phyloP scores from a whole-genome alignment of 2,888 invertebrate species.

The Plebejus melissa region DNA sequence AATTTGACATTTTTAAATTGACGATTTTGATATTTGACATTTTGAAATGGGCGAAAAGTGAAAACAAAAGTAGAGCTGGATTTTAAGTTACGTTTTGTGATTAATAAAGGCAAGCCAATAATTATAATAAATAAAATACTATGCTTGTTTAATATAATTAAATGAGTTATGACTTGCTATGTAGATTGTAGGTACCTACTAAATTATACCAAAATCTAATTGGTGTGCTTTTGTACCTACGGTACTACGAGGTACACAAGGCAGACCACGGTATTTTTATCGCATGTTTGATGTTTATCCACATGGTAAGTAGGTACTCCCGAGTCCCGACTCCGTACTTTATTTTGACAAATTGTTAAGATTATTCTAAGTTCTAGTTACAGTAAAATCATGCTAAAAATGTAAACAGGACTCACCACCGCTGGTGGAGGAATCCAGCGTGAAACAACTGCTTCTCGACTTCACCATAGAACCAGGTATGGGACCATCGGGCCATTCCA shows the following conservation, averaged over 20 bases:
- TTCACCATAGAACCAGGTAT: constrained; percentile 68
- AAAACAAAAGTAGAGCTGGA: not conserved
- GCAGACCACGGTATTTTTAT: not conserved
- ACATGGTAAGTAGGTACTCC: not conserved
- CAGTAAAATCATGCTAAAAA: not conserved
- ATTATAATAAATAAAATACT: not conserved
- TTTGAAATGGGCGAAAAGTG: not conserved
- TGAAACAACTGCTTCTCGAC: constrained; percentile 74
- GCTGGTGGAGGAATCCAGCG: constrained; percentile 67
- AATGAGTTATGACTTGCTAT: not conserved
- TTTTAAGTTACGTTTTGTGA: not conserved
- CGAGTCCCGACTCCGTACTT: not conserved
- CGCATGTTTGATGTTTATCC: not conserved
- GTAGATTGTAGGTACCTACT: not conserved
- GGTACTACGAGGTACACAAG: not conserved
- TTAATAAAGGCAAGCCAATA: not conserved
- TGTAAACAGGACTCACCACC: constrained; percentile 28
- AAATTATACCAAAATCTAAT: not conserved
- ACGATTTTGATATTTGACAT: not conserved
- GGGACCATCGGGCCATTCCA: constrained; percentile 75
- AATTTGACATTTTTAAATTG: not conserved
- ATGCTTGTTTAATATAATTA: not conserved
- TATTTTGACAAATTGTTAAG: not conserved
- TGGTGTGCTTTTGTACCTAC: not conserved
- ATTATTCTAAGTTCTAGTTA: not conserved